Conservation (phyloP, 2,888 invertebrate genomes). For the Acronicta psi region DNA sequence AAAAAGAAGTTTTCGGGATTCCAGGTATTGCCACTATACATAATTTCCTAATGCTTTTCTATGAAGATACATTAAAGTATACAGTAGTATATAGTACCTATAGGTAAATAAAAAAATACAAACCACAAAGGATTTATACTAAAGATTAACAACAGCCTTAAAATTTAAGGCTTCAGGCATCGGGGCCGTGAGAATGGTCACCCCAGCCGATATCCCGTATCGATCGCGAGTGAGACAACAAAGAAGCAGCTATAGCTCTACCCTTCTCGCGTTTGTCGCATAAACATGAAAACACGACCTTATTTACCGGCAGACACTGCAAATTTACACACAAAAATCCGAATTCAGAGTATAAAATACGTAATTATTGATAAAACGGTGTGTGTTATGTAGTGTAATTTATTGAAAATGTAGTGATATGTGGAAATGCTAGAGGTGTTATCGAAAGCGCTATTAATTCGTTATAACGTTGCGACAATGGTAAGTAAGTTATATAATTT, state of each 20-base stretch:
- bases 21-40: neutral
- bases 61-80: too few species aligned
- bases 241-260: conserved; percentile 73
- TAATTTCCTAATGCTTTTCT: neutral
- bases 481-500: conserved; percentile 61
- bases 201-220: conserved; percentile 76
- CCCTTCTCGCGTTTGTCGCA: conserved; percentile 81
- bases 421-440: conserved; percentile 9
- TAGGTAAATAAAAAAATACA: too few species aligned
- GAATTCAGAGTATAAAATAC: conserved; percentile 40
- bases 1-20: too few species aligned
- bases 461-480: conserved; percentile 47
- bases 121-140: too few species aligned
- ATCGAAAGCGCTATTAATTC: conserved; percentile 22
- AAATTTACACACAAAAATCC: conserved; percentile 57
- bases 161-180: conserved; percentile 8
- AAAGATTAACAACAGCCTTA: neutral
- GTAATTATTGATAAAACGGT: conserved; percentile 1
- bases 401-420: conserved; percentile 46
- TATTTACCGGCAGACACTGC: conserved; percentile 67
- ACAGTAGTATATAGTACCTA: too few species aligned
- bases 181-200: conserved; percentile 68
- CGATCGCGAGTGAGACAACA: conserved; percentile 79
- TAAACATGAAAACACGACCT: conserved; percentile 81
- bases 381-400: conserved; percentile 5